Base-by-base conservation (phyloP, 2,888 invertebrate species). In the Pyrocoelia pectoralis region DNA sequence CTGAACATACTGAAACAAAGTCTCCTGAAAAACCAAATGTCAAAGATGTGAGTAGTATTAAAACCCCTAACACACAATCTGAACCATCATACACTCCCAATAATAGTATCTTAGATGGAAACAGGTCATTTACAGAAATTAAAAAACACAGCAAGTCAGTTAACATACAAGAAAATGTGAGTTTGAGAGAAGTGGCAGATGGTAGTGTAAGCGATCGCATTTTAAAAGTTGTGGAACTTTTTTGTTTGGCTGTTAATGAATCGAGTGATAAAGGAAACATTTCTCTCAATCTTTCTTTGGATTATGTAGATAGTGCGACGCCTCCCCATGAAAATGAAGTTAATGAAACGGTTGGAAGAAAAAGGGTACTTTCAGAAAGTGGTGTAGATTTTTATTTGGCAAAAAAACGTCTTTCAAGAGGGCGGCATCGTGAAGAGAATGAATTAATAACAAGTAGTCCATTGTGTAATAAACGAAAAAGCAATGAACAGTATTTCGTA, bases 141-240 rank as follows among this genome's bases (percentile, higher is more conserved):
- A 29, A 33, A 10, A 24, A 6, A 24, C 24, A 6, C 24, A 24
- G 24, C 4, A 24, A 24, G n/a, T 77, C 78, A 3, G 70, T 79
- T n/a, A 75, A 66, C 5, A 72, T 79, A 41, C 74, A 76, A 50
- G 79, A 79, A 67, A 76, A 75, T 59, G 72, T 79, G 15, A 70
- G 68, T 40, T 52, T 79, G 1, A 68, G 70, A 49, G 75, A 75
- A n/a, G 61, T 73, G 38, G 67, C 73, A 61, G 74, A 76, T 49
- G 65, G 70, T 9, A 68, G 62, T 19, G 54, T 79, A n/a, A 70
- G 69, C 49, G 68, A 75, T 48, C 70, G 73, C 52, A 76, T 79
- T 51, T 67, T 70, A 9, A 67, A 72, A 41, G 68, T 77, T 14
- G 74, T 80, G 1, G 74, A 75, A 19, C 70, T 69, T 29, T 78